Evolutionary conservation across 2,888 invertebrate species (phyloP).

Genomic region (Leucophenga maculata): DNA sequence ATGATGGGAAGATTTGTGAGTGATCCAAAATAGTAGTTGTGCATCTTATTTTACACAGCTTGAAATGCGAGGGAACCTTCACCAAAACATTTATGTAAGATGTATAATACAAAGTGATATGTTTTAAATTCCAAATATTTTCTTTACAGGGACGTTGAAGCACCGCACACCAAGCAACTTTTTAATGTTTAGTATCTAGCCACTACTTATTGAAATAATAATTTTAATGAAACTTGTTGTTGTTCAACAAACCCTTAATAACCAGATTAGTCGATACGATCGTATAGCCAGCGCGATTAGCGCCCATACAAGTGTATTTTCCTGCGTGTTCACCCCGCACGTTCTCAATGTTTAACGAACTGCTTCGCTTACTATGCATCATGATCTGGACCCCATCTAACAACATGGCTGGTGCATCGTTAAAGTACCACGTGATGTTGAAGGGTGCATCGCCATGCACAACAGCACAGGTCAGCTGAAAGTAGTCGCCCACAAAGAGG

Average conservation of each 20-base stretch:
- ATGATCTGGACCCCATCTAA: conserved; percentile 62
- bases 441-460: conserved; percentile 86
- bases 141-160: conserved; percentile 11
- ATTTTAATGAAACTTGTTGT: not conserved
- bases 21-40: not conserved
- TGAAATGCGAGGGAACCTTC: not conserved
- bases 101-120: not conserved
- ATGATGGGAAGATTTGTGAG: conserved; percentile 2
- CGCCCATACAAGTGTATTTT: conserved; percentile 82
- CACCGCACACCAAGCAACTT: too few relatives aligned
- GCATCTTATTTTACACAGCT: conserved; percentile 35
- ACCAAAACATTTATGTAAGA: not conserved
- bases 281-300: conserved; percentile 76
- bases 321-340: conserved; percentile 79
- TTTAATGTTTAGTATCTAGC: not conserved
- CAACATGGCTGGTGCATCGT: conserved; percentile 69
- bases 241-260: conserved; percentile 68
- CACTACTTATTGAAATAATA: not conserved
- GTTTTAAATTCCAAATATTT: not conserved
- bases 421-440: conserved; percentile 83
- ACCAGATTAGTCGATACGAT: conserved; percentile 66
- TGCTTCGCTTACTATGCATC: conserved; percentile 76
- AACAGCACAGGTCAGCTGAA: conserved; percentile 78
- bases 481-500: conserved; percentile 77
- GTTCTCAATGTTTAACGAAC: conserved; percentile 77